A percentile compares a stretch with the other conserved stretches of the same genome.
Evolutionary conservation across 2,797 vertebrate species (phyloP).

Genomic region (Glossophaga mutica): DNA sequence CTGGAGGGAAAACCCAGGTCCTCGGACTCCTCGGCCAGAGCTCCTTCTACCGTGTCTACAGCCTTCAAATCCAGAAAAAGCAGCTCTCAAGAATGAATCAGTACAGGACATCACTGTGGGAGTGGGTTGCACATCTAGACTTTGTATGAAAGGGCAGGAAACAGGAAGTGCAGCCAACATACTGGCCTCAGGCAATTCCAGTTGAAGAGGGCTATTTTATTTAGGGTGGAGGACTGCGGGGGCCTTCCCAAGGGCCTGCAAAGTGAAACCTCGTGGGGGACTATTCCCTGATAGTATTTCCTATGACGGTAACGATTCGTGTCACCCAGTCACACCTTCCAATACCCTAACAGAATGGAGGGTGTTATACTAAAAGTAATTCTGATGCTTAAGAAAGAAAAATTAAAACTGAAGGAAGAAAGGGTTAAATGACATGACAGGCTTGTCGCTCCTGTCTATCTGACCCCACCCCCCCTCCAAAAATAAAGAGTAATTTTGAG

Average conservation of each 20-base stretch:
- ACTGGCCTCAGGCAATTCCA: no score
- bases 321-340: neutral
- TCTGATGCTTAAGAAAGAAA: neutral
- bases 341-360: neutral
- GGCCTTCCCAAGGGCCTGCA: neutral
- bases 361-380: neutral
- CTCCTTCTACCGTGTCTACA: neutral
- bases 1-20: neutral
- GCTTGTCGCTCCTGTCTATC: neutral
- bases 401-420: neutral
- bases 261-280: neutral
- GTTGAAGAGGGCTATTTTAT: neutral
- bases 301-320: neutral
- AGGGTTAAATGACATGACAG: neutral
- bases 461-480: fast-evolving
- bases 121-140: neutral
- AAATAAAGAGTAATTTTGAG: neutral
- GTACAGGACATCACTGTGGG: neutral
- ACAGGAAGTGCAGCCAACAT: no score
- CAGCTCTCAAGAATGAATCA: neutral
- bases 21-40: neutral
- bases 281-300: neutral
- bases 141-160: neutral
- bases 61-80: neutral
- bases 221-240: neutral